A percentile compares a stretch with the other conserved stretches of the same genome.
These are phyloP conservation scores for Odontomachus brunneus DNA, from an alignment of 1,140 invertebrate species.

Conservation along the genomic window DNA sequence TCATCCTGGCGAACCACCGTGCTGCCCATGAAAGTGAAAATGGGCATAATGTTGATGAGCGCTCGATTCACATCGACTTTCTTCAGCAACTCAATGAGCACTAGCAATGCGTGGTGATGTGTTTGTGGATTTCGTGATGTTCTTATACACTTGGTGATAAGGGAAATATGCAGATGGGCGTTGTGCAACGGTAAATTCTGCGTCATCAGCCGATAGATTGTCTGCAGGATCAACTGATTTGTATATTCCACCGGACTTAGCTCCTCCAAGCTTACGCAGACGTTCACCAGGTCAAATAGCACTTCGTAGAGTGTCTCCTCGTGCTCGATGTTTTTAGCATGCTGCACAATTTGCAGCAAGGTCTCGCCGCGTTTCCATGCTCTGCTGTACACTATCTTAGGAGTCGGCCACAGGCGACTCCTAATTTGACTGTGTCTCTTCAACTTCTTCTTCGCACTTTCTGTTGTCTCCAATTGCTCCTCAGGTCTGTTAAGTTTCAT, in stretches of 20 bases:
- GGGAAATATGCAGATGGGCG: constrained; percentile 91
- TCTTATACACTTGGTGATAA: constrained; percentile 95
- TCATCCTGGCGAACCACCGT: constrained; percentile 96
- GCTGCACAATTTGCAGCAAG: constrained; percentile 94
- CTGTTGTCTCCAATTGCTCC: constrained; percentile 60
- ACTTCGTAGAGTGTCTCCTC: constrained; percentile 88
- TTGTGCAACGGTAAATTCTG: constrained; percentile 86
- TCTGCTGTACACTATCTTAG: constrained; percentile 87
- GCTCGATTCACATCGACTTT: constrained; percentile 92
- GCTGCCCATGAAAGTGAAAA: constrained; percentile 98
- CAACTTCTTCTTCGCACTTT: neutral
- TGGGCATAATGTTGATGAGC: constrained; percentile 95
- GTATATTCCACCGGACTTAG: constrained; percentile 94
- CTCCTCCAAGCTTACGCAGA: constrained; percentile 92
- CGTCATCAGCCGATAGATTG: constrained; percentile 88
- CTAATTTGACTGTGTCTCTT: constrained; percentile 77
- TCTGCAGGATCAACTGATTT: constrained; percentile 94
- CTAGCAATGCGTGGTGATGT: constrained; percentile 94
- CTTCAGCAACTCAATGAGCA: constrained; percentile 87
- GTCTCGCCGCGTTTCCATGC: constrained; percentile 93
- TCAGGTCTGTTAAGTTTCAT: constrained; percentile 84
- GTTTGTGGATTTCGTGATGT: constrained; percentile 96
- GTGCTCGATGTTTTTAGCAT: constrained; percentile 90
- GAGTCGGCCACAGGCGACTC: constrained; percentile 70
- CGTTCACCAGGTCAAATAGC: constrained; percentile 93